Base-by-base conservation (phyloP, 2,113 vertebrate species). In the Cololabis saira region DNA sequence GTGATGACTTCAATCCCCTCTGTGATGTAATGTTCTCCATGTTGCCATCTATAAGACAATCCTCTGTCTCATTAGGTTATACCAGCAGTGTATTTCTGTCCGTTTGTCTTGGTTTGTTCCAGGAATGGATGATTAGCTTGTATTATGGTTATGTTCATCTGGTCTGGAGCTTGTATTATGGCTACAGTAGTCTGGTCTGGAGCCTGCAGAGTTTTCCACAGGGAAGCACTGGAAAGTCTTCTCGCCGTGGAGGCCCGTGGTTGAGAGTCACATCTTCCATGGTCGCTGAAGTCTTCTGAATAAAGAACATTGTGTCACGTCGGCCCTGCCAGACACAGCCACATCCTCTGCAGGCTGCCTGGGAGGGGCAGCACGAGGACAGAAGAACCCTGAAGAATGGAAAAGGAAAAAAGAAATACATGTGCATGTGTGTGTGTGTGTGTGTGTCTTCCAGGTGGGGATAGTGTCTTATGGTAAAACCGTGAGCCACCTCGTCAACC, bases 391-490 rank as follows among this genome's bases (percentile, higher is more conserved):
- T 12, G 21, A 41, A 21, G 41, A 17, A 13, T 33, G 44, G 19
- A 68, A 52, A 54, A n/a, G n/a, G n/a, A n/a, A n/a, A n/a, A n/a
- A 16, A 43, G 11, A 40, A 2, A 50, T 24, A 30, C 0, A 12
- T 82, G 78, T 67, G 59, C 11, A 30, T 3, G 58, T 37, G 33
- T 11, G 33, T 37, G 53, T 69, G 17, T 67, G 9, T 58, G 53
- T 84, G 11, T 64, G 5, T 76, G 61, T 83, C 63, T 80, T 71
- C 8, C 86, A 99, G 98, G 96, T 98, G 82, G 96, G 96, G 67
- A 94, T 99, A 40, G 96, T 99, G 81, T 97, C 98, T 2, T 99
- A 99, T 0, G 96, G 96, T 21, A 87, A 95, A 82, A 90, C 89
- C 0, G 95, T 98, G 22, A 95, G 93, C 17, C 96, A 99, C 78